Evolutionary conservation across 2,888 invertebrate genomes (phyloP).

Genomic region (Lycaena phlaeas): DNA sequence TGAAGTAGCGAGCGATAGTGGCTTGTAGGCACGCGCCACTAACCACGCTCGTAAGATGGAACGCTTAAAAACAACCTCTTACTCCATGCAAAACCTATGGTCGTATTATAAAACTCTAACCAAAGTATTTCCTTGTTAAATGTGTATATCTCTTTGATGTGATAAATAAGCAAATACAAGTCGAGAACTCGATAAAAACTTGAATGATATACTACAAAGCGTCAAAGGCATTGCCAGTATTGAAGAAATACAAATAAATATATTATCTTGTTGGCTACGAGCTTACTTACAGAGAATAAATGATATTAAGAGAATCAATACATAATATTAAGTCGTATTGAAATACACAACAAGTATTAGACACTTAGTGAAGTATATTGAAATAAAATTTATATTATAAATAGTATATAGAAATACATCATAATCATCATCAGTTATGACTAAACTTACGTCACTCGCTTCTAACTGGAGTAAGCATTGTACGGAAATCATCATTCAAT

Average conservation of each 20-base stretch:
- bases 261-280: no score
- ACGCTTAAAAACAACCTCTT: constrained; percentile 13
- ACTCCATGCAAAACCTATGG: background rate
- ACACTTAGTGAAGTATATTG: no score
- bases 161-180: constrained; percentile 5
- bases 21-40: constrained; percentile 37
- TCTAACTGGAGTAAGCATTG: no score
- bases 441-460: no score
- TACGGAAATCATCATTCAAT: no score
- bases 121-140: background rate
- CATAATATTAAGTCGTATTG: no score
- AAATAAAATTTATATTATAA: no score
- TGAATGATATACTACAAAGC: background rate
- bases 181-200: constrained; percentile 8
- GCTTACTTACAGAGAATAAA: no score
- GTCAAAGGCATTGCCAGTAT: background rate
- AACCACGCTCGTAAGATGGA: constrained; percentile 25
- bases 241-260: constrained; percentile 1
- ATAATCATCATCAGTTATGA: no score
- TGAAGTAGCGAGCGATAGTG: constrained; percentile 41
- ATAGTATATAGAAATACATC: no score
- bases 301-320: no score
- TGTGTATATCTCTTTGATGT: background rate
- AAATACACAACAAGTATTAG: no score
- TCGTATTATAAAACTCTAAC: background rate